Conservation (phyloP, 1,140 invertebrate genomes). For the Neodiprion lecontei region DNA sequence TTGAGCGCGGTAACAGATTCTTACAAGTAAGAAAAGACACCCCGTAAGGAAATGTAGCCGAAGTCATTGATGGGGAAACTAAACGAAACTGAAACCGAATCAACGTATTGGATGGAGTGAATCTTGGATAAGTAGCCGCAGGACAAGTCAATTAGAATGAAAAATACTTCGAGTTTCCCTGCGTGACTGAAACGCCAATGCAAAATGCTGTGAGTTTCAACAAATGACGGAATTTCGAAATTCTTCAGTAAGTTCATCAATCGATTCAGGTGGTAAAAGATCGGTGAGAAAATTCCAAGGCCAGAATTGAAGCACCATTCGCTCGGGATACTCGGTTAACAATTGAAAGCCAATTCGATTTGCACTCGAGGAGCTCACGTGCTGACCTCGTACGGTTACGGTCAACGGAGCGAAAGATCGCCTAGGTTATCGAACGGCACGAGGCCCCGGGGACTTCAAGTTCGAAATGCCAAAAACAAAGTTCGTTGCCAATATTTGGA, state of each 20-base stretch:
- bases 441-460: conserved; percentile 1
- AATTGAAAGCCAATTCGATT: too few relatives aligned
- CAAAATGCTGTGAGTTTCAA: too few relatives aligned
- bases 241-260: too few relatives aligned
- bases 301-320: too few relatives aligned
- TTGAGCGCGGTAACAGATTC: neutral
- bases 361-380: too few relatives aligned
- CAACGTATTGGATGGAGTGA: neutral
- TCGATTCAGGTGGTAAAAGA: too few relatives aligned
- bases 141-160: neutral
- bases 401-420: conserved; percentile 4
- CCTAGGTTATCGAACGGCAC: conserved; percentile 1
- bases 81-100: neutral
- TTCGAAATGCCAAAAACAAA: conserved; percentile 7
- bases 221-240: too few relatives aligned
- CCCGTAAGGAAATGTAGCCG: neutral
- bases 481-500: conserved; percentile 5
- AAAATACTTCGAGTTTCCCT: neutral
- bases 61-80: neutral
- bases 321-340: too few relatives aligned
- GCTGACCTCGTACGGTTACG: neutral
- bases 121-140: neutral
- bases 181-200: too few relatives aligned
- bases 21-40: neutral
- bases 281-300: too few relatives aligned